Evolutionary conservation across 2,113 vertebrate genomes (phyloP), one percentile per base, ranked within the genome.

Genomic region (Patagioenas fasciata): DNA sequence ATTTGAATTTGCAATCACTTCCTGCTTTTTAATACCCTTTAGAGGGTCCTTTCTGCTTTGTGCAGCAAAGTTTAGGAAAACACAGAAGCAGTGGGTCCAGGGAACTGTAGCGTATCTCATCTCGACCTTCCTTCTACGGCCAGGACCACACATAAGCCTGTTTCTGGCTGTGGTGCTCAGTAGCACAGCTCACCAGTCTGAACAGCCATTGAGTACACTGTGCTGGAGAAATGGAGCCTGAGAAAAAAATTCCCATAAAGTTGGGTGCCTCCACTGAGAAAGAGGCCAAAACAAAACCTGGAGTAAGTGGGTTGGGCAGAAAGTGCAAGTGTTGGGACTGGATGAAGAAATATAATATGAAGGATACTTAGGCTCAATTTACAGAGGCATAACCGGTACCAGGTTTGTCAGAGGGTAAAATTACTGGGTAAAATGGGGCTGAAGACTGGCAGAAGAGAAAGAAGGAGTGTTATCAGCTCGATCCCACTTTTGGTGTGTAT

Each of bases 1-100:
- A 95, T 97, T 89, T 97, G 95, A 97, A 97, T 96, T 91, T 91
- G 92, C 91, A 97, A 97, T 97, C 95, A 95, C 91, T 97, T 97
- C 96, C 96, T 96, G 92, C 81, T 94, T 95, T 95, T 96, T 91
- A 93, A 85, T 89, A 80, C 73, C 69, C 86, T 88, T 91, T 87
- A 75, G 82, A 97, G 89, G 87, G 82, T 89, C 60, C 85, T 95
- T 95, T 93, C 85, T 95, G 65, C 57, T 95, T 90, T 88, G 38
- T 92, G 66, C 36, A 69, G 74, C 58, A 50, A 5, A 62, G 36
- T 85, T 92, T 61, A 88, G 74, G 29, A 90, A 40, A 78, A 64
- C n/a, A 81, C 9, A 65, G 77, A 70, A 81, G 62, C 77, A 87
- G 62, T 10, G 90, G 50, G 83, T 89, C 80, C 73, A 93, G 92